These are phyloP conservation scores for Micrasema minimum DNA, from an alignment of 1,140 invertebrate species.

Conservation along the genomic window DNA sequence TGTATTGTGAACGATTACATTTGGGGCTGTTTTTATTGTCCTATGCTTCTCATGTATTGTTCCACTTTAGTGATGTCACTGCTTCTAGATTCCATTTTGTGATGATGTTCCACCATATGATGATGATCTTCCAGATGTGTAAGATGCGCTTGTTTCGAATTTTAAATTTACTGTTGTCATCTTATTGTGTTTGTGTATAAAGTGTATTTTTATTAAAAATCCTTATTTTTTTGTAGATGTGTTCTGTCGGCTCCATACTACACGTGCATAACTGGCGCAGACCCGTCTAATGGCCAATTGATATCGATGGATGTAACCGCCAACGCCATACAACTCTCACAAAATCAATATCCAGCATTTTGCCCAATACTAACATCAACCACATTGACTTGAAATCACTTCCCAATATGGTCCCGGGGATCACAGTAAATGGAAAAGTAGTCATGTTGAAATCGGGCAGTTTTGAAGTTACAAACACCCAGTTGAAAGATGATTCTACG, in stretches of 20 bases:
- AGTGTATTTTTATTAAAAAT: background rate
- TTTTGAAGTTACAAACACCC: slow-evolving; percentile 56
- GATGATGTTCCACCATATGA: no score
- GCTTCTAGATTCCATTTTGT: no score
- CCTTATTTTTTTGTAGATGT: slow-evolving; percentile 66
- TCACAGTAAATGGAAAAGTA: slow-evolving; percentile 60
- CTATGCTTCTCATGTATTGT: no score
- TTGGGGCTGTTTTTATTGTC: no score
- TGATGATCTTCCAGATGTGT: no score
- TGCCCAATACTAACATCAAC: slow-evolving; percentile 51
- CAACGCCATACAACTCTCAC: slow-evolving; percentile 59
- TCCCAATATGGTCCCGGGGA: slow-evolving; percentile 56
- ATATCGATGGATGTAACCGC: slow-evolving; percentile 66
- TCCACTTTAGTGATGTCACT: no score
- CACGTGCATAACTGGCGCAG: slow-evolving; percentile 68
- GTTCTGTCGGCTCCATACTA: slow-evolving; percentile 72
- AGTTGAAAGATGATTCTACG: slow-evolving; percentile 55
- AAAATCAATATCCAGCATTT: slow-evolving; percentile 59
- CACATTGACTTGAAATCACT: slow-evolving; percentile 45
- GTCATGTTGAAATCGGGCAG: slow-evolving; percentile 60
- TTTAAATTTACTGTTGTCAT: no score
- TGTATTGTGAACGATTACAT: no score
- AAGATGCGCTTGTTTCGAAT: no score
- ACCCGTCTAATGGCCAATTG: slow-evolving; percentile 59
- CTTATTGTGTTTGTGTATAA: no score